These are phyloP conservation scores for Martes martes DNA, from an alignment of 2,113 vertebrate species.

Conservation along the genomic window DNA sequence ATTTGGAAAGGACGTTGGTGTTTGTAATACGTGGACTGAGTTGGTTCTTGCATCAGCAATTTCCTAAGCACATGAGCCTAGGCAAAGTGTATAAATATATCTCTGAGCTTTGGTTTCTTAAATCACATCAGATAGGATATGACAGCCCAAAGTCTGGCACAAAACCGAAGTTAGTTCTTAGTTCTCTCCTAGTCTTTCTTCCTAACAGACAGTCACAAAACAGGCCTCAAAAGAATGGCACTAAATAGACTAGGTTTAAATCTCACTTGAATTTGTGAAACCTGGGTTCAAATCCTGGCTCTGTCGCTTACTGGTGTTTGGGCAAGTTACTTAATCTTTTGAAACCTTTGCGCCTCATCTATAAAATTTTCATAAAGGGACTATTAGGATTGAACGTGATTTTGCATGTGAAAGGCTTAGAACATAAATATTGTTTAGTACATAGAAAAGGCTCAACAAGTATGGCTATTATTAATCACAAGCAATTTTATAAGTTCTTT, in stretches of 20 bases:
- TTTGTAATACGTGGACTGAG: neutral
- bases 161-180: neutral
- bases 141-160: neutral
- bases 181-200: neutral
- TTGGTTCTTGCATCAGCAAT: neutral
- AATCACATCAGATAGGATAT: neutral
- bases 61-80: neutral
- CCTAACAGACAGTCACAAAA: neutral
- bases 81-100: neutral
- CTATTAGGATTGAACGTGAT: neutral
- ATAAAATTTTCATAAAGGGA: neutral
- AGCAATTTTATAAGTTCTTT: neutral
- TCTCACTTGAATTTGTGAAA: neutral
- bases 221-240: neutral
- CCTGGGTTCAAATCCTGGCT: neutral
- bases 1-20: neutral
- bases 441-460: neutral
- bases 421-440: neutral
- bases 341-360: neutral
- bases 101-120: neutral
- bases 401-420: neutral
- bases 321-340: neutral
- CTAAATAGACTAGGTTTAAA: neutral
- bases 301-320: neutral
- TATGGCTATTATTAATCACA: neutral